These are phyloP conservation scores for Aplysia californica DNA, from an alignment of 1,140 invertebrate species.

Conservation along the genomic window DNA sequence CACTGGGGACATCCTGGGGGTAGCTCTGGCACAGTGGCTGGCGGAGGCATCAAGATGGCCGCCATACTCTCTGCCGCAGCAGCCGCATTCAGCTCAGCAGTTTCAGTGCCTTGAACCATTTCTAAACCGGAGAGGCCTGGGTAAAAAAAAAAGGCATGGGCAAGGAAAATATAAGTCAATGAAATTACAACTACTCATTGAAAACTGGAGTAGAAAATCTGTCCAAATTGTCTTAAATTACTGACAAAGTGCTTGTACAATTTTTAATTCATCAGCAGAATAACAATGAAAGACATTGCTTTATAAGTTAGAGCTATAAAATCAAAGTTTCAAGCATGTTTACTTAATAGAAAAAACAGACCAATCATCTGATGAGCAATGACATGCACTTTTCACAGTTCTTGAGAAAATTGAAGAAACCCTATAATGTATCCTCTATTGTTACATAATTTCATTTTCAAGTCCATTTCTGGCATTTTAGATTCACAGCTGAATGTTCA, in stretches of 20 bases:
- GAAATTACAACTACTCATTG: no score
- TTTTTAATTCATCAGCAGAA: neutral
- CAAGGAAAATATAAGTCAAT: no score
- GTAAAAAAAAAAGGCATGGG: neutral
- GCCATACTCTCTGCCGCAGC: constrained; percentile 25
- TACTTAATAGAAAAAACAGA: no score
- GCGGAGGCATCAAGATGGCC: constrained; percentile 51
- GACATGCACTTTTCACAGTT: no score
- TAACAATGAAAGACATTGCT: neutral
- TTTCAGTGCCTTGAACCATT: constrained; percentile 16
- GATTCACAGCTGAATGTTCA: no score
- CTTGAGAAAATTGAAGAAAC: no score
- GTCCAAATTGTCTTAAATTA: neutral
- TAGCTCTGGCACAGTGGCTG: constrained; percentile 30
- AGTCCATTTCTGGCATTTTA: no score
- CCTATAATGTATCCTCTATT: no score
- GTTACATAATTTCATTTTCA: no score
- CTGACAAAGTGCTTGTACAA: neutral
- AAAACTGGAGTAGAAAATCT: no score
- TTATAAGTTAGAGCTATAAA: neutral
- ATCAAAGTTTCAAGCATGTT: neutral
- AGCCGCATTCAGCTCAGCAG: constrained; percentile 17
- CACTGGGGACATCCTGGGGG: constrained; percentile 57
- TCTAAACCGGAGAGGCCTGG: neutral
- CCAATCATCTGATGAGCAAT: no score